Conservation (phyloP, 2,113 vertebrate species). For the Rhinogobius similis region DNA sequence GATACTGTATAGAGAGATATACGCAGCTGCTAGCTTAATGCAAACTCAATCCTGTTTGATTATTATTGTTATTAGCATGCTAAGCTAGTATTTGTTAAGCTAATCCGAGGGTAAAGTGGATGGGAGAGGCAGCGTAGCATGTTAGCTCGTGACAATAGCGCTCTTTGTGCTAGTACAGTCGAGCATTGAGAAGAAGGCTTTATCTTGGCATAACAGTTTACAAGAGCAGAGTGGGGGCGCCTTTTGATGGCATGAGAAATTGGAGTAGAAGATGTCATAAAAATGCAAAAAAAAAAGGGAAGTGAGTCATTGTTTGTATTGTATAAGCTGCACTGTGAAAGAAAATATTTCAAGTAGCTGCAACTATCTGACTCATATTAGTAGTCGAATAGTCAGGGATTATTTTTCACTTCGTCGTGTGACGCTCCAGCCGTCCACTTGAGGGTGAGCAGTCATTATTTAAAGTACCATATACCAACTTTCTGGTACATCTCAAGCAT, state of each 20-base stretch:
- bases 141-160: slow-evolving; percentile 32
- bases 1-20: slow-evolving; percentile 47
- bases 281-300: neutral
- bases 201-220: slow-evolving; percentile 23
- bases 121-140: slow-evolving; percentile 42
- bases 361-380: too few relatives aligned
- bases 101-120: slow-evolving; percentile 30
- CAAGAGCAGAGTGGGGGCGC: slow-evolving; percentile 16
- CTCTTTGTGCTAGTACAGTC: slow-evolving; percentile 49
- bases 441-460: too few relatives aligned
- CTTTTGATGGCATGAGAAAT: slow-evolving; percentile 2
- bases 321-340: neutral
- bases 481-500: too few relatives aligned
- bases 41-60: slow-evolving; percentile 21
- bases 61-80: slow-evolving; percentile 3
- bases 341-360: too few relatives aligned
- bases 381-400: too few relatives aligned
- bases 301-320: neutral
- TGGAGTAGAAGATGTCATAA: neutral
- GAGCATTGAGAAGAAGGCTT: slow-evolving; percentile 35
- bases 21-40: slow-evolving; percentile 48
- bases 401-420: too few relatives aligned
- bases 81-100: neutral
- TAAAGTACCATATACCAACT: too few relatives aligned
- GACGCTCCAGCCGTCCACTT: too few relatives aligned